Conservation (phyloP, 2,888 invertebrate genomes). For the Shargacucullia verbasci region DNA sequence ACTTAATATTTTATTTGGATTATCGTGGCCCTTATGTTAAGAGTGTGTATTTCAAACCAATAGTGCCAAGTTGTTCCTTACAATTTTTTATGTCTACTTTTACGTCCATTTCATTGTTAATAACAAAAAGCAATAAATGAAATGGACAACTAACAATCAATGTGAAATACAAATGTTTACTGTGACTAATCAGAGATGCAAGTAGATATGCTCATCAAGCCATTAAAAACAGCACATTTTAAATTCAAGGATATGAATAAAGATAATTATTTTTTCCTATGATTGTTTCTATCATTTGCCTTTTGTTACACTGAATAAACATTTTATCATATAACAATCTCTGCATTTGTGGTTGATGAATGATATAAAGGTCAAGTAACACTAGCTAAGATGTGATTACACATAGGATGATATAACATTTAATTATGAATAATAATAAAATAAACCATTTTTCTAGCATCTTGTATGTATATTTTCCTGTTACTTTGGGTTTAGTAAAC, state of each 20-base stretch:
- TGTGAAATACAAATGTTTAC: conserved; percentile 31
- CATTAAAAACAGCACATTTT: conserved; percentile 60
- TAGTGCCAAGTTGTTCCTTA: conserved; percentile 77
- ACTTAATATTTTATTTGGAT: conserved; percentile 62
- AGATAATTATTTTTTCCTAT: conserved; percentile 67
- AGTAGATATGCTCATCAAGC: conserved; percentile 54
- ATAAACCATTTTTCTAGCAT: too few species aligned
- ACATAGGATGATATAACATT: too few species aligned
- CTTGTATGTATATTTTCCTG: too few species aligned
- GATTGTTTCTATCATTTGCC: conserved; percentile 35
- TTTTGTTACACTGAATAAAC: too few species aligned
- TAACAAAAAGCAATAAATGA: conserved; percentile 22
- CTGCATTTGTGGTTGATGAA: too few species aligned
- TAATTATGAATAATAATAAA: too few species aligned
- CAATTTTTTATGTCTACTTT: conserved; percentile 46
- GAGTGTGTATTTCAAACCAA: conserved; percentile 63
- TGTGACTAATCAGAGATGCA: conserved; percentile 46
- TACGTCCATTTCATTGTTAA: conserved; percentile 33
- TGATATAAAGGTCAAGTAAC: conserved; percentile 5
- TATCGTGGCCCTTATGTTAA: conserved; percentile 58
- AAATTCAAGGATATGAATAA: conserved; percentile 66
- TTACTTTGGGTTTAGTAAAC: too few species aligned
- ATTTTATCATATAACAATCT: too few species aligned
- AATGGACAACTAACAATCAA: conserved; percentile 39
- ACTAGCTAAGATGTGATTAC: not conserved